A percentile compares a stretch with the other conserved stretches of the same genome.
phyloP scores from a whole-genome alignment of 2,113 vertebrate genomes.

The Callionymus lyra region DNA sequence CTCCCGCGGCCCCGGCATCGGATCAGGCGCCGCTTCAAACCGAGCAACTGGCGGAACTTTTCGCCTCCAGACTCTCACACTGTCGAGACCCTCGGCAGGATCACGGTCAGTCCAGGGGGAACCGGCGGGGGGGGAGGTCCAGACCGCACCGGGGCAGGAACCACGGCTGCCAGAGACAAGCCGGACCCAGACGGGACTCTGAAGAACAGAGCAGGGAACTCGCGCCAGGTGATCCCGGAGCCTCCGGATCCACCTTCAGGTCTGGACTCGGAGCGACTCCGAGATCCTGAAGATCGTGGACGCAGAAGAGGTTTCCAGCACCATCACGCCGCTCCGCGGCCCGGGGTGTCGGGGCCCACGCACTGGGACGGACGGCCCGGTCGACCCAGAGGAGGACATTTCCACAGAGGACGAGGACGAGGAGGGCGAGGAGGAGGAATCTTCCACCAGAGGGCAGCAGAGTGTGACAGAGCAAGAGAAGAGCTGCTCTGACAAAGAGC shows the following conservation, averaged over 20 bases:
- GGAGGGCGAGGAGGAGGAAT: conserved; percentile 22
- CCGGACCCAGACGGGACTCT: not conserved
- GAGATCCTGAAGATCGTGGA: conserved; percentile 18
- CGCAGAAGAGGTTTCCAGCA: conserved; percentile 39
- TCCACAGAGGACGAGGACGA: conserved; percentile 33
- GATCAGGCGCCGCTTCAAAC: not conserved
- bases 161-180: conserved; percentile 1
- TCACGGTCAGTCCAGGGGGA: conserved; percentile 30
- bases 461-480: conserved; percentile 39
- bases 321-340: conserved; percentile 5
- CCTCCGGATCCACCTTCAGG: not conserved
- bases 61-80: conserved; percentile 4
- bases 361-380: conserved; percentile 41
- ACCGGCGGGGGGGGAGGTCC: conserved; percentile 33
- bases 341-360: conserved; percentile 1
- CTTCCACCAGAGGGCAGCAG: conserved; percentile 5
- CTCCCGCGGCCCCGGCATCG: conserved; percentile 1
- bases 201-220: too few species aligned
- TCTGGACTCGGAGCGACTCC: conserved; percentile 12
- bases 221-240: conserved; percentile 10
- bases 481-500: conserved; percentile 64
- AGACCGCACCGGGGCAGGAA: conserved; percentile 20
- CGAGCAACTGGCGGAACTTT: conserved; percentile 2
- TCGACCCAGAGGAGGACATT: conserved; percentile 28
- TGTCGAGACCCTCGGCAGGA: conserved; percentile 22